These are phyloP conservation scores for Hemichromis elongatus DNA, from an alignment of 2,113 vertebrate genomes.

Conservation along the genomic window DNA sequence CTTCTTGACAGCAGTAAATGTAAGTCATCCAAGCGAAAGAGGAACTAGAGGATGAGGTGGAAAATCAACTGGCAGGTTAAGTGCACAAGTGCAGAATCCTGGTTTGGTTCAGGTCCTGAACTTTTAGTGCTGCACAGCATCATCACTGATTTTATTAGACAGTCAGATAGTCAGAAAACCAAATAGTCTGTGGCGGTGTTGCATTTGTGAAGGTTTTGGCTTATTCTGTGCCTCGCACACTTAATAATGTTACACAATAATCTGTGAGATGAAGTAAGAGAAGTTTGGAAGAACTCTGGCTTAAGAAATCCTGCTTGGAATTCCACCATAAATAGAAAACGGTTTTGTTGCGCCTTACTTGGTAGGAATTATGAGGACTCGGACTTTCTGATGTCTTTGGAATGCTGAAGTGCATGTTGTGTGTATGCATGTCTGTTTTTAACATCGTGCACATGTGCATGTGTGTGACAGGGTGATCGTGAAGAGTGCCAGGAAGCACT, in stretches of 20 bases:
- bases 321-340: neutral
- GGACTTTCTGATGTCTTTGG: neutral
- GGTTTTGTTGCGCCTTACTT: neutral
- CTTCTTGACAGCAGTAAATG: neutral
- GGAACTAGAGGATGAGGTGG: neutral
- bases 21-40: neutral
- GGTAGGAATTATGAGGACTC: neutral
- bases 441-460: neutral
- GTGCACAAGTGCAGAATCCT: neutral
- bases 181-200: neutral
- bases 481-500: conserved; percentile 53
- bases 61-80: neutral
- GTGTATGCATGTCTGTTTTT: neutral
- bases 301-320: neutral
- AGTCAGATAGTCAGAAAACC: neutral
- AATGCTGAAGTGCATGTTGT: neutral
- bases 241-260: neutral
- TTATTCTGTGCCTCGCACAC: neutral
- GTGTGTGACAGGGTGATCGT: conserved; percentile 17
- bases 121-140: neutral
- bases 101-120: neutral
- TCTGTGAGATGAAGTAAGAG: neutral
- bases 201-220: neutral
- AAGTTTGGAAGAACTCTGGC: neutral
- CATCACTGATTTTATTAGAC: neutral